These are phyloP conservation scores for Centrocercus urophasianus DNA, from an alignment of 2,113 vertebrate genomes.

Conservation along the genomic window DNA sequence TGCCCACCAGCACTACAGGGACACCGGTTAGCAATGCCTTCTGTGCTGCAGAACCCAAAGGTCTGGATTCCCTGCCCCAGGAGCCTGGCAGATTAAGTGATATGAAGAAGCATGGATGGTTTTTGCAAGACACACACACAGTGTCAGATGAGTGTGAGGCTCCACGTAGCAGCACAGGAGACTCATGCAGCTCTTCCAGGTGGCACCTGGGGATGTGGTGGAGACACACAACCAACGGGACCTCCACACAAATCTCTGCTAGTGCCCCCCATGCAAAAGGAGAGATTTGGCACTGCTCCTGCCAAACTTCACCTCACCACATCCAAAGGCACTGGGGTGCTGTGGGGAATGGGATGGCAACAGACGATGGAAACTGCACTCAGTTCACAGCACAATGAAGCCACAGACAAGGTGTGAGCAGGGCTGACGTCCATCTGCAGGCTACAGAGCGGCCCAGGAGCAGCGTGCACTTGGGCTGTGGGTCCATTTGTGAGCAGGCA, in stretches of 20 bases:
- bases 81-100: rapidly evolving
- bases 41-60: not conserved
- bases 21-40: too few species aligned
- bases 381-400: rapidly evolving
- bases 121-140: rapidly evolving
- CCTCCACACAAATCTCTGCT: rapidly evolving
- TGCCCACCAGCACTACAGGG: not conserved
- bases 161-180: rapidly evolving
- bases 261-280: rapidly evolving
- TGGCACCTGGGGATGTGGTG: rapidly evolving
- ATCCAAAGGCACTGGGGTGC: not conserved
- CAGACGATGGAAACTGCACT: rapidly evolving
- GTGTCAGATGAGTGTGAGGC: rapidly evolving
- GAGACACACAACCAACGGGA: rapidly evolving
- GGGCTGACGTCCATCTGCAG: not conserved
- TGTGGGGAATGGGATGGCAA: rapidly evolving
- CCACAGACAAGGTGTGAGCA: too few species aligned
- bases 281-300: rapidly evolving
- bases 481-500: not conserved
- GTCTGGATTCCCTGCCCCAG: not conserved
- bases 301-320: rapidly evolving
- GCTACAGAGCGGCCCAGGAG: not conserved
- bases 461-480: not conserved
- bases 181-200: not conserved
- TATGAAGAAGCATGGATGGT: rapidly evolving